Evolutionary conservation across 2,113 vertebrate species (phyloP), one percentile per base, ranked within the genome.

Genomic region (Bagarius yarrelli): DNA sequence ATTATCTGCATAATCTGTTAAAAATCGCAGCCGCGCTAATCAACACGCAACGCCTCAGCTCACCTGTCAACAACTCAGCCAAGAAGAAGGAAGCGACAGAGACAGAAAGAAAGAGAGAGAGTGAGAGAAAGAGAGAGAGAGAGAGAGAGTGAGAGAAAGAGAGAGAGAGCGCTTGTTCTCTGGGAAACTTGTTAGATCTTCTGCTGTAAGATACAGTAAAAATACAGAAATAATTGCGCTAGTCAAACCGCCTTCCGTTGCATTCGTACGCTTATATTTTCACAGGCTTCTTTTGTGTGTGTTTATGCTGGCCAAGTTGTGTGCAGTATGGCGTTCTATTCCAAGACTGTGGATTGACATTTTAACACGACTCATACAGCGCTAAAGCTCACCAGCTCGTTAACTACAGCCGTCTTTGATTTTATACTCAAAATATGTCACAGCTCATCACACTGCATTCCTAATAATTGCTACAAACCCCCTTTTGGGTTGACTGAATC

Each of bases 1-100:
- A 50, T 71, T 71, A 53, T 72, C 16, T 72, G 70, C 11, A 72
- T 72, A 53, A 30, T 72, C 44, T 72, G 47, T 72, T 72, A 72
- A 72, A 53, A 53, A 32, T 52, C 2, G 27, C 70, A 50, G 67
- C 44, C 67, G 27, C 27, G 44, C 67, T 71, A 71, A 71, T 71
- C 67, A 27, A 71, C 44, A 71, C 2, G 44, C 27, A 71, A 71
- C 15, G 44, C 67, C 50, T 25, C n/a, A 71, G 15, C 67, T 70
- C 40, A 47, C n/a, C 32, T 16, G n/a, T 70, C 67, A 50, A 70
- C 67, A 30, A 4, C 27, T 11, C 44, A 52, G 8, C n/a, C 18
- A 25, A 27, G 15, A 50, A 32, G 4, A 9, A 32, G 16, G 9
- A 53, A 13, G 15, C 52, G 4, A 27, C 0, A 2, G n/a, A 27